Percentiles rank a stretch among this genome's conserved stretches.
phyloP scores from a whole-genome alignment of 2,888 invertebrate genomes.

The Villa cingulata region DNA sequence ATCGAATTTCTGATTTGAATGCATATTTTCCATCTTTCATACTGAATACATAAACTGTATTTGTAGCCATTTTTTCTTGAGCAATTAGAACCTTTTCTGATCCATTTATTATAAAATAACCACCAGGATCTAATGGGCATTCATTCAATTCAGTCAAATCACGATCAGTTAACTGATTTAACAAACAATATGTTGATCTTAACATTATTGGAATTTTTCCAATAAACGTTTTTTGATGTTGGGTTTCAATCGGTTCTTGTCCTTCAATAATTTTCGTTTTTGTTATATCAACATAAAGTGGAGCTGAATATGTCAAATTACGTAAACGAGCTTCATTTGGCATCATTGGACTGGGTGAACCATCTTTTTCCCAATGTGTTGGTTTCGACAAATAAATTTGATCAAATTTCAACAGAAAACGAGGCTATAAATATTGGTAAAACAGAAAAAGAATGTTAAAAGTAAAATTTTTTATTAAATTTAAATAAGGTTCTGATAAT shows the following conservation, averaged over 20 bases:
- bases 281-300: conserved; percentile 96
- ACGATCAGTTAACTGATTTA: conserved; percentile 91
- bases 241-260: conserved; percentile 74
- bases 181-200: conserved; percentile 89
- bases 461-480: too few relatives aligned
- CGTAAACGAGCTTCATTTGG: conserved; percentile 96
- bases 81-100: conserved; percentile 98
- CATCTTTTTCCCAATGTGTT: conserved; percentile 99
- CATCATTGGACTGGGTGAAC: conserved; percentile 99
- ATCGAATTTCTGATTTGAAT: conserved; percentile 95
- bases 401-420: conserved; percentile 91
- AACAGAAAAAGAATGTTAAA: not conserved
- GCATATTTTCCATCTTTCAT: conserved; percentile 99
- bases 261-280: conserved; percentile 89
- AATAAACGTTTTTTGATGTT: conserved; percentile 61
- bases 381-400: conserved; percentile 99
- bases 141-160: conserved; percentile 99
- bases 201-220: conserved; percentile 99
- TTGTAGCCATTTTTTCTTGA: conserved; percentile 99
- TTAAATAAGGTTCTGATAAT: too few relatives aligned
- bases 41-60: conserved; percentile 98
- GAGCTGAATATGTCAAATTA: conserved; percentile 96
- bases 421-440: conserved; percentile 42
- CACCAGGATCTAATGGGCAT: conserved; percentile 97
- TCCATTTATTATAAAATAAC: conserved; percentile 99